Base-by-base conservation (phyloP, 2,113 vertebrate species). In the Lucifuga dentata region DNA sequence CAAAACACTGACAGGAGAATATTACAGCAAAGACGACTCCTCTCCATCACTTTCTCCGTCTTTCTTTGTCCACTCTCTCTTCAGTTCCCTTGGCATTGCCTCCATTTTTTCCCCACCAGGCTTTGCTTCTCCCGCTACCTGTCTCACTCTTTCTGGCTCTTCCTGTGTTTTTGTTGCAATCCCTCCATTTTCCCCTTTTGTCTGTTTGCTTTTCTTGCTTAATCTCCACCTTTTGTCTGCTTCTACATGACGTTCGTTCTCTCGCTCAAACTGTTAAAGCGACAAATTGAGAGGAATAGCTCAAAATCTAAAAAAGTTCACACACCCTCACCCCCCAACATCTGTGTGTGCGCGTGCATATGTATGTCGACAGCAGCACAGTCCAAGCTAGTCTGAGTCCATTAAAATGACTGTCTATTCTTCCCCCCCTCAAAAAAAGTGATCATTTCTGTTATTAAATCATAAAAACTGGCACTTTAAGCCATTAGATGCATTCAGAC, bases 361-460 rank as follows among this genome's bases (percentile, higher is more conserved):
- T 56, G 76, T 75, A 78, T 73, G 80, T 52, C 40, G 16, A 20
- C 15, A 26, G 13, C 51, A 60, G 64, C 60, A 65, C 75, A 68
- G 59, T 73, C 68, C 48, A 57, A 73, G 57, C 53, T 49, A 40
- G 19, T 48, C 29, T 1, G 60, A 40, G 56, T 16, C 48, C 5
- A 35, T 80, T 76, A 78, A 70, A 78, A n/a, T n/a, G n/a, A n/a
- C 48, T 7, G 15, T 64, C 50, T 70, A 51, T 60, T 16, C 40
- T 38, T 26, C 17, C 2, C 33, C 11, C 29, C 36, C 36, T 16
- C 26, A 29, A n/a, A n/a, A n/a, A 41, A 40, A 48, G 56, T 70
- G 51, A 78, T 76, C 67, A 80, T 81, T 73, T 48, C 53, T 43
- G 67, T 40, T 61, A 85, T 68, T 71, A 84, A 82, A 80, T 84